Percentiles rank a stretch among this genome's conserved stretches.
Conservation (phyloP, 2,797 vertebrate species). For the Danio jaintianensis region DNA sequence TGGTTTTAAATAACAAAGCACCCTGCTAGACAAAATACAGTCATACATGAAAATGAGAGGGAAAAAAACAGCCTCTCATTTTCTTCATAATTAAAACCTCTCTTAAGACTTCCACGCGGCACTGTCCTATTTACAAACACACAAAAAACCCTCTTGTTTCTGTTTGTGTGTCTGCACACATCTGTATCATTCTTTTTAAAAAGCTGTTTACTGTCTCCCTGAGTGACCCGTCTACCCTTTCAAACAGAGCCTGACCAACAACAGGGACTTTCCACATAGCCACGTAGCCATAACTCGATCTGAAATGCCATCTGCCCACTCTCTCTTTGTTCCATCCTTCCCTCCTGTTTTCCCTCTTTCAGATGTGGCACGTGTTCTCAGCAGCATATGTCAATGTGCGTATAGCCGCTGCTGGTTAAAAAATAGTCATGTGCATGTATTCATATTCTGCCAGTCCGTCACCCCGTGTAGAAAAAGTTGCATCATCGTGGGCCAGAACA, state of each 20-base stretch:
- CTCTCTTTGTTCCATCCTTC: slow-evolving; percentile 31
- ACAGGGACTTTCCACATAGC: slow-evolving; percentile 23
- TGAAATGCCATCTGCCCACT: slow-evolving; percentile 60
- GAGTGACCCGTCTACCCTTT: slow-evolving; percentile 37
- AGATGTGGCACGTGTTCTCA: slow-evolving; percentile 43
- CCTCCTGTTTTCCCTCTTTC: slow-evolving; percentile 20
- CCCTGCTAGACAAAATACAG: slow-evolving; percentile 15
- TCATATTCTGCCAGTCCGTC: slow-evolving; percentile 46
- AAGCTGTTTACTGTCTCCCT: slow-evolving; percentile 30
- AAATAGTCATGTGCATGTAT: slow-evolving; percentile 27
- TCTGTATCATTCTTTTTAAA: slow-evolving; percentile 50
- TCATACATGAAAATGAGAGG: slow-evolving; percentile 30
- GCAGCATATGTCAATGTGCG: slow-evolving; percentile 57
- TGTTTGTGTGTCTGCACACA: slow-evolving; percentile 46
- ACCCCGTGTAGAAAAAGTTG: slow-evolving; percentile 40
- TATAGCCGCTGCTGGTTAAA: slow-evolving; percentile 45
- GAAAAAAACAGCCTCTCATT: slow-evolving; percentile 60
- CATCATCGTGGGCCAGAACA: neutral
- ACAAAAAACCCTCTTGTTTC: slow-evolving; percentile 42
- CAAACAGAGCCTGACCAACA: slow-evolving; percentile 25
- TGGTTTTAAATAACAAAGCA: slow-evolving; percentile 37
- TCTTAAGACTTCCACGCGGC: slow-evolving; percentile 70
- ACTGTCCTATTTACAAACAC: slow-evolving; percentile 74
- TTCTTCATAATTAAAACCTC: slow-evolving; percentile 78
- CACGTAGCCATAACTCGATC: slow-evolving; percentile 38